Evolutionary conservation across 2,113 vertebrate genomes (phyloP), one percentile per base, ranked within the genome.

Genomic region (Pseudopipra pipra): DNA sequence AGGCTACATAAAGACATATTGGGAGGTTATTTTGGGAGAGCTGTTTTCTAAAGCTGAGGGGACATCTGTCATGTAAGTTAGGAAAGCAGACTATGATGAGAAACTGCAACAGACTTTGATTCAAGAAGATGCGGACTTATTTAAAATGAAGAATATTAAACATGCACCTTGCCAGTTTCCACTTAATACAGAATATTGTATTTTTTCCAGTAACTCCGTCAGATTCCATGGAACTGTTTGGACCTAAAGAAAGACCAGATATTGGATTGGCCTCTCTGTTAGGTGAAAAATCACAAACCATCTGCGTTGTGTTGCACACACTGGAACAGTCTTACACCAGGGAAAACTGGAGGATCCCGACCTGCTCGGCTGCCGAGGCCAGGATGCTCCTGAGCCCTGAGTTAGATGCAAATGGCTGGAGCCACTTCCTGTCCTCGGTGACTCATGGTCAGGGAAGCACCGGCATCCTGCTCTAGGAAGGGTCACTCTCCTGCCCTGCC

Each of bases 381-480:
- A 72, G 88, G 87, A 75, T 78, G 68, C 56, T 88, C 33, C 15
- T 35, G 35, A 83, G 87, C 82, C 75, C 82, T 71, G 35, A 54
- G 56, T 68, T 56, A 78, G 72, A 61, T 90, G 83, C 31, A 92
- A 90, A 93, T 86, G 76, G 21, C 19, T 54, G 27, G 47, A 87
- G 44, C 85, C 76, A 84, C 44, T 90, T 96, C 95, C 93, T 9
- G 1, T 31, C 39, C 31, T 16, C 3, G 1, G 82, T 96, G 95
- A 96, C 68, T 97, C 96, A 94, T 0, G 28, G 22, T 56, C 72
- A 71, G 93, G 52, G 87, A 94, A 96, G 95, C 51, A 0, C 47
- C 22, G 83, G 85, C 72, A 96, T 95, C 90, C 65, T 90, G 85
- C 63, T 84, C 52, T 28, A 31, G 75, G 67, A 90, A 94, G 79